Base-by-base conservation (phyloP, 1,140 invertebrate genomes). In the Drosophila willistoni region DNA sequence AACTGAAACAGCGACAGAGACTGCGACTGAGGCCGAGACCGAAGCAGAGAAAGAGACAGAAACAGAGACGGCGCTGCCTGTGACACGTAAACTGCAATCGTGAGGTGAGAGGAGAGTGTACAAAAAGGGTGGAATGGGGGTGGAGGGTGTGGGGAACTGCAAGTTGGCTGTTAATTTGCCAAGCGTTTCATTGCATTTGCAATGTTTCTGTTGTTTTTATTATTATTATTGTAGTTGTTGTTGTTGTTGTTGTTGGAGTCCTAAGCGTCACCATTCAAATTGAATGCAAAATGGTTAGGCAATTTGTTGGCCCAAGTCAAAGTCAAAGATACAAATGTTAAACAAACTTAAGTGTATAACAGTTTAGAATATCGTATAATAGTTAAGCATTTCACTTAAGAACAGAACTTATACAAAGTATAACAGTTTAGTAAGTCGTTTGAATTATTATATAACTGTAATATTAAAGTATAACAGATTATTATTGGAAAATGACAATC, bases 51-150 rank as follows among this genome's bases (percentile, higher is more conserved):
- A n/a, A n/a, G n/a, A n/a, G n/a, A n/a, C n/a, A n/a, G n/a, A n/a
- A n/a, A n/a, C 41, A 56, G 61, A 13, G 36, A 39, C 73, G 54
- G 71, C 62, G 74, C 71, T 51, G 71, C 66, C 57, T 64, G 36
- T 67, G 67, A 70, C 75, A 77, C 75, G 75, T 72, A 79, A 76
- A 79, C 73, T 76, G 68, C 68, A 72, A 60, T 47, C 44, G 29
- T 22, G 9, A 3, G 44, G 14, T 2, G 1, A 19, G 17, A 14
- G 10, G 13, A 2, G 14, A 1, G 13, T 7, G 14, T 29, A 19
- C 19, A 29, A 29, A 29, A 29, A 29, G 47, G 2, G 29, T 10
- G 5, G n/a, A 12, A 12, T 9, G 64, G 7, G 59, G 19, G 22
- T 7, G n/a, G n/a, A n/a, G n/a, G n/a, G n/a, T 25, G 29, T 3